Base-by-base conservation (phyloP, 2,888 invertebrate species). In the Graphium colonna region DNA sequence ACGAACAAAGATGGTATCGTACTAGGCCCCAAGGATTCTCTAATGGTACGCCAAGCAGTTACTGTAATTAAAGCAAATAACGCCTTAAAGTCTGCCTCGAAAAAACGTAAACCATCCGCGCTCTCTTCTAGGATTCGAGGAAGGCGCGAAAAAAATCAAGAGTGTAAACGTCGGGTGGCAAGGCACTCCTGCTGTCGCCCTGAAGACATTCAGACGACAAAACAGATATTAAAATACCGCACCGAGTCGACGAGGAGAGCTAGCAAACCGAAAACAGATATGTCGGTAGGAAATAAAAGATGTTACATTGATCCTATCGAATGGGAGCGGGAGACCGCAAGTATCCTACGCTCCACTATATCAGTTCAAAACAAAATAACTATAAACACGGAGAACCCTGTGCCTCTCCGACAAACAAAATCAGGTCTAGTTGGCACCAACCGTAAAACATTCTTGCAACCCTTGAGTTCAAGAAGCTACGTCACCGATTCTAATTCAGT, bases 281-380 rank as follows among this genome's bases (percentile, higher is more conserved):
- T 75, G 69, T 90, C 90, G 58, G 90, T 90, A 59, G 90, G 90
- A 64, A 90, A 90, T 68, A 90, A 90, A 67, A 79, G 90, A 59
- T 90, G 90, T 69, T 90, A 90, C 62, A 90, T 90, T 60, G 90
- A 90, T 63, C 90, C 90, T 16, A 63, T 73, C 38, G 80, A 83
- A 57, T 92, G 91, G 91, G 91, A 91, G 71, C 82, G 87, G 49
- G 90, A 91, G 66, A 91, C 91, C 36, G 90, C 90, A 60, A 91
- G 91, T 74, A 91, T 92, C 52, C 76, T 85, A 16, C 79, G 88
- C 33, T 76, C 87, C 1, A 88, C 88, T 2, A 81, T 89, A 65
- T 87, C 88, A 4, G 83, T 89, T 49, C 86, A 87, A 56, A 86
- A 86, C 58, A 87, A 86, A 77, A 61, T 75, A 41, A 39, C 58